These are phyloP conservation scores for Brachionus rubens DNA, from an alignment of 1,140 invertebrate species.

Conservation along the genomic window DNA sequence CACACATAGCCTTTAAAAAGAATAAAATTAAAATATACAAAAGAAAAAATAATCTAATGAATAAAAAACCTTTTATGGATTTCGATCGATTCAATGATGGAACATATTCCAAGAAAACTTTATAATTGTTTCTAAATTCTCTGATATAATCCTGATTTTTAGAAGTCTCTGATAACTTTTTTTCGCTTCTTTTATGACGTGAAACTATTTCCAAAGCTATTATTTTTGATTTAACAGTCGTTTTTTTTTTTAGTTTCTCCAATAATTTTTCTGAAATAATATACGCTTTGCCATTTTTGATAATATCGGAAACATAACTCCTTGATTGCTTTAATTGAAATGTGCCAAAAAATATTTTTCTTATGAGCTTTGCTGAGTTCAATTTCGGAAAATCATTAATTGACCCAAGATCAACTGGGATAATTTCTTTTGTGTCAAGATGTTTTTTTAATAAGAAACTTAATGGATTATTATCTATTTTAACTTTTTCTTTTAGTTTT, in stretches of 20 bases:
- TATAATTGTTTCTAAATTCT: slow-evolving; percentile 23
- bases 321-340: slow-evolving; percentile 19
- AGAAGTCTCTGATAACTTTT: slow-evolving; percentile 11
- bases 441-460: slow-evolving; percentile 11
- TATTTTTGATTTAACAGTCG: not conserved
- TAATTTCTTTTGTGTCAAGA: slow-evolving; percentile 27
- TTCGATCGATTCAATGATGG: slow-evolving; percentile 13
- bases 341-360: slow-evolving; percentile 30
- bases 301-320: not conserved
- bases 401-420: not conserved
- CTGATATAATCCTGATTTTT: slow-evolving; percentile 15
- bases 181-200: slow-evolving; percentile 25
- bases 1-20: slow-evolving; percentile 19
- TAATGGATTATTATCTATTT: slow-evolving; percentile 18
- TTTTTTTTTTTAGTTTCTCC: not conserved
- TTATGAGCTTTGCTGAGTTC: not conserved
- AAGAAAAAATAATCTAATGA: slow-evolving; percentile 7
- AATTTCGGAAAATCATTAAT: slow-evolving; percentile 35
- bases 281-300: slow-evolving; percentile 23
- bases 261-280: slow-evolving; percentile 1
- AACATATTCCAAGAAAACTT: slow-evolving; percentile 26
- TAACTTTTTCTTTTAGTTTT: slow-evolving; percentile 18
- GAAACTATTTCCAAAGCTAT: slow-evolving; percentile 19
- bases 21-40: slow-evolving; percentile 13
- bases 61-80: slow-evolving; percentile 17